These are phyloP conservation scores for Lepas anatifera DNA, from an alignment of 2,888 invertebrate species.

Conservation along the genomic window DNA sequence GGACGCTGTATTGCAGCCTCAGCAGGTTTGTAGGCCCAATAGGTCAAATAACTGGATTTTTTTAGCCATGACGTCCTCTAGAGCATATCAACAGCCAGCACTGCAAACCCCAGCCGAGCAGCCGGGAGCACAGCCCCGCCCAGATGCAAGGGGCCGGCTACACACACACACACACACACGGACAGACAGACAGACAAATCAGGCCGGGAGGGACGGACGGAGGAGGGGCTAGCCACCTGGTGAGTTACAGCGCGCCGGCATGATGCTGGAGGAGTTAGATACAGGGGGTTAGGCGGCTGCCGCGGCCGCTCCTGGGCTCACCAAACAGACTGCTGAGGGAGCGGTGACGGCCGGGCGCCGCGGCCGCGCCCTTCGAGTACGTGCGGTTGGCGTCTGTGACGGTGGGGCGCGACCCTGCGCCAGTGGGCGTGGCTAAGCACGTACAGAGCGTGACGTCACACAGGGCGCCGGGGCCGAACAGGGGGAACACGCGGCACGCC, in stretches of 20 bases:
- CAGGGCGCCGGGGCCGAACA: no score
- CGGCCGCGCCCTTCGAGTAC: background rate
- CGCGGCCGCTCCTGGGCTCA: background rate
- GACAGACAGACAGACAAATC: background rate
- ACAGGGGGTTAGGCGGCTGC: background rate
- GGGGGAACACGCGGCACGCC: background rate
- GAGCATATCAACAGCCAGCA: no score
- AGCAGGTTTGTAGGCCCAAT: no score
- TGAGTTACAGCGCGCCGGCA: no score
- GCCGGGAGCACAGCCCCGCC: no score
- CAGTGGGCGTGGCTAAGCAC: background rate
- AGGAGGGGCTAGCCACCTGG: no score
- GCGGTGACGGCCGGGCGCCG: background rate
- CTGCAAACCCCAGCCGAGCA: no score
- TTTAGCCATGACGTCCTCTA: no score
- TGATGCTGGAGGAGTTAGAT: no score
- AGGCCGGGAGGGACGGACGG: background rate
- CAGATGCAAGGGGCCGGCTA: background rate
- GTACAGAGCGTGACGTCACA: no score
- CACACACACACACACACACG: background rate
- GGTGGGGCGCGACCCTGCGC: background rate
- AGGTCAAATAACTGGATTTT: no score
- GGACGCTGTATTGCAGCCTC: no score
- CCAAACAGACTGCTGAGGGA: slow-evolving; percentile 3
- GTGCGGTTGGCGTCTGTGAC: background rate